A percentile compares a stretch with the other conserved stretches of the same genome.
These are phyloP conservation scores for Bufo gargarizans DNA, from an alignment of 2,113 vertebrate species.

Conservation along the genomic window DNA sequence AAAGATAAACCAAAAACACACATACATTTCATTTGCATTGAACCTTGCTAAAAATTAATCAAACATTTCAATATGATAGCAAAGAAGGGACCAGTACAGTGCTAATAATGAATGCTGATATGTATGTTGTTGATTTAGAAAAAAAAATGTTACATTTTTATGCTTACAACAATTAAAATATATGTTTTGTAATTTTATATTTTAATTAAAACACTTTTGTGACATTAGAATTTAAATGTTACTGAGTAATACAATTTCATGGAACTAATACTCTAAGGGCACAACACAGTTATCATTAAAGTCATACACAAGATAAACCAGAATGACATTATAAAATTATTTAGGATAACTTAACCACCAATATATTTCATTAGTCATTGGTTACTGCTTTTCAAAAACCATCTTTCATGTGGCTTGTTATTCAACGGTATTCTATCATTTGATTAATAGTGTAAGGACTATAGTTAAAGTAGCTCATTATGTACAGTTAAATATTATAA, in stretches of 20 bases:
- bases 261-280: neutral
- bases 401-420: slow-evolving; percentile 51
- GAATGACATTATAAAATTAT: too few relatives aligned
- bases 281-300: neutral
- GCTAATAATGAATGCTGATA: neutral
- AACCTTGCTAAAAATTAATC: neutral
- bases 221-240: neutral
- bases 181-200: neutral
- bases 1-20: too few relatives aligned
- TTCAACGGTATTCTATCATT: slow-evolving; percentile 9
- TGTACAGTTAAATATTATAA: neutral
- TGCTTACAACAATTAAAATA: neutral
- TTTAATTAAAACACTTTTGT: neutral
- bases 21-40: neutral
- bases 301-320: too few relatives aligned
- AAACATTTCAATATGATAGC: neutral
- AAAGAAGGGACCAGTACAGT: neutral
- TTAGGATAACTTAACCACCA: neutral
- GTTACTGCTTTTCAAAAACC: slow-evolving; percentile 25
- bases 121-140: neutral
- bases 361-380: neutral
- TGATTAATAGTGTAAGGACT: neutral
- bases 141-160: neutral
- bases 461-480: neutral
- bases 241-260: neutral